Evolutionary conservation across 2,888 invertebrate species (phyloP).

Genomic region (Lysandra coridon): DNA sequence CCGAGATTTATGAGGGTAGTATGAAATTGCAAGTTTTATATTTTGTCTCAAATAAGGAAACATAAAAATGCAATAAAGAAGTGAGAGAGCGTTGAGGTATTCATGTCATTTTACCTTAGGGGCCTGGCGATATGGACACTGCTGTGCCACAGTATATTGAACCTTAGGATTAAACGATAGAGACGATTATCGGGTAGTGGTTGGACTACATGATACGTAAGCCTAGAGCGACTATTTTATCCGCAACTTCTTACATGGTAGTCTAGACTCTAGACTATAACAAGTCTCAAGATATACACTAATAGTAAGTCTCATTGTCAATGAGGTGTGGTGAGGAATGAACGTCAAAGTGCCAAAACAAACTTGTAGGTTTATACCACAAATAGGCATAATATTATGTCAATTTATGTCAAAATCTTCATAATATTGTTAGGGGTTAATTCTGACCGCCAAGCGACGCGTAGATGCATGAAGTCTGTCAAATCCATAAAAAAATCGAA

Average conservation of each 20-base stretch:
- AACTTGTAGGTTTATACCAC: too few species aligned
- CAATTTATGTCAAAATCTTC: too few species aligned
- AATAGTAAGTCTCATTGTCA: too few species aligned
- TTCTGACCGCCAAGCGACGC: too few species aligned
- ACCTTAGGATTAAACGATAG: background rate
- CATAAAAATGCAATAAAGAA: slow-evolving; percentile 23
- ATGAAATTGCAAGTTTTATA: slow-evolving; percentile 17
- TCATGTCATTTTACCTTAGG: slow-evolving; percentile 10
- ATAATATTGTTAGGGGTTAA: too few species aligned
- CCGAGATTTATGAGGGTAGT: slow-evolving; percentile 10
- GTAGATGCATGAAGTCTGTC: too few species aligned
- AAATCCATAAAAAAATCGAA: too few species aligned
- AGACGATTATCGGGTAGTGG: background rate
- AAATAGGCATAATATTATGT: too few species aligned
- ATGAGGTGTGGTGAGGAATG: too few species aligned
- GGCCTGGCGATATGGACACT: background rate
- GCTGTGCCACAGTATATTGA: background rate
- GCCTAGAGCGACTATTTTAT: background rate
- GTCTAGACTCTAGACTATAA: background rate
- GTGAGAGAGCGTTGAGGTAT: slow-evolving; percentile 21
- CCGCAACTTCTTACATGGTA: background rate
- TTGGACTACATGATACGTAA: background rate
- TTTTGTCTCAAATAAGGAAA: slow-evolving; percentile 21
- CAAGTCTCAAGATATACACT: background rate
- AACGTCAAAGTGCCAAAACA: too few species aligned